Conservation (phyloP, 2,797 vertebrate species). For the Setipinna tenuifilis region DNA sequence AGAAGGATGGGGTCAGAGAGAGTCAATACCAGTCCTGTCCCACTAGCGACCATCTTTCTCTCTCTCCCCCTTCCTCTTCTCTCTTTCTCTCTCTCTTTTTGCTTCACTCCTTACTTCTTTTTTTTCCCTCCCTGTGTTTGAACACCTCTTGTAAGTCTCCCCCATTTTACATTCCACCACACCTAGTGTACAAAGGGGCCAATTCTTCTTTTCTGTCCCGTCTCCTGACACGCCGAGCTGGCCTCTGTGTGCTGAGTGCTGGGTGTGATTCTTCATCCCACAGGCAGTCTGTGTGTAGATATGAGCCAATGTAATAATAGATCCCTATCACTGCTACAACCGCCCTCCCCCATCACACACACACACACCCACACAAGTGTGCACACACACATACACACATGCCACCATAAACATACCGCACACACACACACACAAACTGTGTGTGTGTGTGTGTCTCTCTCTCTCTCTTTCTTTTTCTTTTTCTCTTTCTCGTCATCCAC, state of each 20-base stretch:
- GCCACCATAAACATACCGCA: no score
- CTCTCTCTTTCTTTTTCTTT: no score
- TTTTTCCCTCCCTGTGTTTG: conserved; percentile 20
- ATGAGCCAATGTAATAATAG: not conserved
- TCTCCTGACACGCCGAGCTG: not conserved
- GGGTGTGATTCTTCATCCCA: not conserved
- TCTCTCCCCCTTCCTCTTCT: conserved; percentile 39
- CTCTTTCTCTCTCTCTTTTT: conserved; percentile 31
- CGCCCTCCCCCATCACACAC: not conserved
- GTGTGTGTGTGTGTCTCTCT: no score
- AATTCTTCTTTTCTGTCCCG: not conserved
- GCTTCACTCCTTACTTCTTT: not conserved
- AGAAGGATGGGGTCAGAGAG: conserved; percentile 51
- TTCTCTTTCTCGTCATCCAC: not conserved
- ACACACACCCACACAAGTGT: not conserved
- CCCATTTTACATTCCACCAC: not conserved
- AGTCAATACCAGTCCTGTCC: conserved; percentile 40
- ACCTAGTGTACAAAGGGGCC: not conserved
- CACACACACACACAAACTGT: no score
- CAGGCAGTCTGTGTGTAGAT: not conserved
- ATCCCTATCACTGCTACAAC: not conserved
- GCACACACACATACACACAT: not conserved
- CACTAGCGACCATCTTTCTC: conserved; percentile 31
- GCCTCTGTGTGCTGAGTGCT: not conserved
- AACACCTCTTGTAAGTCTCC: not conserved